phyloP scores from a whole-genome alignment of 2,113 vertebrate genomes.

The Hemibagrus wyckioides region DNA sequence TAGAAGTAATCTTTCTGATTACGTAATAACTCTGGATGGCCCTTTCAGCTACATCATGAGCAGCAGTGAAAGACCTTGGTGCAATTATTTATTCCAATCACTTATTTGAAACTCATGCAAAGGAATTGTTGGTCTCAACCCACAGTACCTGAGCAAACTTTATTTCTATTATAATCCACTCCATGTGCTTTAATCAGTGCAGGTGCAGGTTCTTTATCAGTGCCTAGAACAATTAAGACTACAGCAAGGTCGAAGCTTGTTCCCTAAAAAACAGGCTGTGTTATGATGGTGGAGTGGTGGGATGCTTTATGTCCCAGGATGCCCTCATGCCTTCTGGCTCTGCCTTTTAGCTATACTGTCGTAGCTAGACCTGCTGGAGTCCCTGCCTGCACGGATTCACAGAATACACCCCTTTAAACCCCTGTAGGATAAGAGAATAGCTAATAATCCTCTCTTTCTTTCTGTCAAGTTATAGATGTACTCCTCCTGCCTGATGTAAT shows the following conservation, averaged over 20 bases:
- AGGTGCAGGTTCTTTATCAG: conserved; percentile 1
- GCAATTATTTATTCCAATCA: background rate
- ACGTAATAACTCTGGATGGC: background rate
- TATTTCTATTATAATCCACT: background rate
- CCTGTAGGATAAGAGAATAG: background rate
- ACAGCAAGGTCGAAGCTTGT: background rate
- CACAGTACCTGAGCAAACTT: background rate
- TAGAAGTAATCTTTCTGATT: background rate
- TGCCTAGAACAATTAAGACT: background rate
- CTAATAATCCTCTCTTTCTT: background rate
- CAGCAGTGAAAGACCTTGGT: background rate
- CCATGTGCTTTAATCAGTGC: background rate
- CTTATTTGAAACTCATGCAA: background rate
- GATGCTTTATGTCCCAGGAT: background rate
- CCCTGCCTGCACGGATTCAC: background rate
- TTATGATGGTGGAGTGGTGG: background rate
- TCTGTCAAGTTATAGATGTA: background rate
- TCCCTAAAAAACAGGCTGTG: background rate
- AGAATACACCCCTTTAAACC: background rate
- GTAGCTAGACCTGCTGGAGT: background rate
- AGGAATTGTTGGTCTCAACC: background rate
- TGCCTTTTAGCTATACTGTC: background rate
- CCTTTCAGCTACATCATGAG: background rate
- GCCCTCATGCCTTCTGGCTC: background rate
- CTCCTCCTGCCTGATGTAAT: background rate